Conservation (phyloP, 2,113 vertebrate genomes). For the Marcusenius ussheri region DNA sequence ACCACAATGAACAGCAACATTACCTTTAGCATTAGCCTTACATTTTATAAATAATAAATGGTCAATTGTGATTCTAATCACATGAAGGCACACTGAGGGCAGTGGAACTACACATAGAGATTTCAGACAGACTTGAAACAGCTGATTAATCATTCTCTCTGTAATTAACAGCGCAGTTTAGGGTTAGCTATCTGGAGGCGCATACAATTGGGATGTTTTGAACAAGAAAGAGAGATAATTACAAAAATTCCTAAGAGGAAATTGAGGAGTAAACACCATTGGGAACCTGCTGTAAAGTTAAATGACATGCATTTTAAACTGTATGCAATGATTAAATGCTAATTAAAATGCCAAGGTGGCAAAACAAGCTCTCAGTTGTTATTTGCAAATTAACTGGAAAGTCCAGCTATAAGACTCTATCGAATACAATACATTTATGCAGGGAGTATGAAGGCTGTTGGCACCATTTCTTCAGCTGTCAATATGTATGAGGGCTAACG, state of each 20-base stretch:
- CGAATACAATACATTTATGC: not conserved
- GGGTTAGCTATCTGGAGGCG: not conserved
- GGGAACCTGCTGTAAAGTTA: slow-evolving; percentile 3
- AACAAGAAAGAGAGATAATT: not conserved
- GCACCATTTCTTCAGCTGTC: not conserved
- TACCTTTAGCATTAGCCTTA: not conserved
- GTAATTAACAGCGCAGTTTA: not conserved
- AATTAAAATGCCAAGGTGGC: not conserved
- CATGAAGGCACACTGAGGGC: not conserved
- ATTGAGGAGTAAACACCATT: not conserved
- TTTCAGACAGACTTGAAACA: not conserved
- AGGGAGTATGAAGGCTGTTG: not conserved
- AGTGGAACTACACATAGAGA: not conserved
- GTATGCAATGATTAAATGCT: not conserved
- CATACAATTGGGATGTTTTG: not conserved
- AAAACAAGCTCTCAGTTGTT: not conserved
- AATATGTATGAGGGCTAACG: not conserved
- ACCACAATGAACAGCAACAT: not conserved
- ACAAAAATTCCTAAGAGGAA: not conserved
- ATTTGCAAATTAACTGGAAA: not conserved
- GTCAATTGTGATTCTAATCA: not conserved
- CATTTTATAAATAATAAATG: not conserved
- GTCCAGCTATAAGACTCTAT: not conserved
- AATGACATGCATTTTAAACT: not conserved
- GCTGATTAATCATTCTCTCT: not conserved